Evolutionary conservation across 2,888 invertebrate genomes (phyloP), one percentile per base, ranked within the genome.

Genomic region (Meiosimyza decipiens): DNA sequence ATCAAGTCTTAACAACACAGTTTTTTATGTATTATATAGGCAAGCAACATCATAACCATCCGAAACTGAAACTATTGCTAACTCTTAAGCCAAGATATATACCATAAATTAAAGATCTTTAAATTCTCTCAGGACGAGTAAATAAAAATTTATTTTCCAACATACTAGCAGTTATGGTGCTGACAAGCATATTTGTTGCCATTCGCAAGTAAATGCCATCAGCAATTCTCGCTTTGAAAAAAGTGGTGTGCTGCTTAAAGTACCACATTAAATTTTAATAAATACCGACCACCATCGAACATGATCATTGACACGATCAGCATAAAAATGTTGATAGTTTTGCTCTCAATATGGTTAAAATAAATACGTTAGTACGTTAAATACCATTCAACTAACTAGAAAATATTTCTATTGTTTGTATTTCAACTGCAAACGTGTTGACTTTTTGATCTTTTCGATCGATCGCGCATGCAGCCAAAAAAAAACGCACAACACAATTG

Each of bases 361-460:
- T 40, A 40, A 40, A 40, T 40, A 40, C 49, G 50, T 28, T 59
- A 49, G 7, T 18, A 67, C 62, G 52, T 62, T 52, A 40, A 40
- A 40, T 40, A 40, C 40, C 40, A 40, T 40, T 40, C 40, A 40
- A 40, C 40, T 40, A 7, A 40, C 40, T 40, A 40, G 6, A 28
- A 63, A 52, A 52, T 70, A 47, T 63, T 62, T 13, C 64, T 63
- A 33, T 54, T 33, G 51, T 47, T 50, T 33, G 16, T 40, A 40
- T 66, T n/a, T 49, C 40, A 18, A 64, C 50, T n/a, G 80, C 81
- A 80, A 81, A 78, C 81, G 81, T 82, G 82, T 82, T 82, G 82
- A 82, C 82, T 82, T 82, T 47, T 82, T 82, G 82, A 82, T 82
- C 40, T 40, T 82, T 76, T 76, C 71, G 76, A 28, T 16, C 28